Percentiles rank a stretch among this genome's conserved stretches.
Evolutionary conservation across 2,113 vertebrate species (phyloP).

Genomic region (Colaptes auratus): DNA sequence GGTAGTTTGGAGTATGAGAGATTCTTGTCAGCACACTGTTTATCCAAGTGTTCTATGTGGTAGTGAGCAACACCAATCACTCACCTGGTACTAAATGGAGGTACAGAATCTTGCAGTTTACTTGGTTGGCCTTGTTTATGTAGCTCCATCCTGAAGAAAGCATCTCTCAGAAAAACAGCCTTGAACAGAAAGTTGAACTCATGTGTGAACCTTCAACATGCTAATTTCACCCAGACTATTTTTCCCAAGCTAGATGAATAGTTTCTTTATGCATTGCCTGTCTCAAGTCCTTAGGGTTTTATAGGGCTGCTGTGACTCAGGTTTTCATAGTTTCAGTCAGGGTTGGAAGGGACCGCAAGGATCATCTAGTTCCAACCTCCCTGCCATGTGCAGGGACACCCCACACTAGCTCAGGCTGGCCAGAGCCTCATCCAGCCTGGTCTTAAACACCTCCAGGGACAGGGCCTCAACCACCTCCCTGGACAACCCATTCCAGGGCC

Average conservation of each 20-base stretch:
- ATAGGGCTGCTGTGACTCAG: not conserved
- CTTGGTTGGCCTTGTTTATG: not conserved
- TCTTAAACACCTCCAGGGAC: too few relatives aligned
- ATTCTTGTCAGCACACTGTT: not conserved
- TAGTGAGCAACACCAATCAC: not conserved
- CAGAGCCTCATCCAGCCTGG: too few relatives aligned
- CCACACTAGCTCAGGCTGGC: too few relatives aligned
- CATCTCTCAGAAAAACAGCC: not conserved
- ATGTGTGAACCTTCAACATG: not conserved
- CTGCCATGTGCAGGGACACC: too few relatives aligned
- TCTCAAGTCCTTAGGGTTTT: not conserved
- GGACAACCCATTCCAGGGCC: too few relatives aligned
- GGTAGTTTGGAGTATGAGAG: not conserved
- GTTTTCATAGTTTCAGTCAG: too few relatives aligned
- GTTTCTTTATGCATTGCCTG: not conserved
- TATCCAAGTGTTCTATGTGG: not conserved
- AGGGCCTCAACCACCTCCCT: too few relatives aligned
- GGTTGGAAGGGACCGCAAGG: too few relatives aligned
- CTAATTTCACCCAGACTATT: not conserved
- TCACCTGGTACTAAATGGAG: not conserved
- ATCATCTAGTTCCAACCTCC: too few relatives aligned
- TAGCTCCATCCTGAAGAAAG: not conserved
- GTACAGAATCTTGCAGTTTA: not conserved
- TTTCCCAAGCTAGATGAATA: not conserved
- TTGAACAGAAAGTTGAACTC: not conserved